Evolutionary conservation across 2,113 vertebrate genomes (phyloP).

Genomic region (Dromas ardeola): DNA sequence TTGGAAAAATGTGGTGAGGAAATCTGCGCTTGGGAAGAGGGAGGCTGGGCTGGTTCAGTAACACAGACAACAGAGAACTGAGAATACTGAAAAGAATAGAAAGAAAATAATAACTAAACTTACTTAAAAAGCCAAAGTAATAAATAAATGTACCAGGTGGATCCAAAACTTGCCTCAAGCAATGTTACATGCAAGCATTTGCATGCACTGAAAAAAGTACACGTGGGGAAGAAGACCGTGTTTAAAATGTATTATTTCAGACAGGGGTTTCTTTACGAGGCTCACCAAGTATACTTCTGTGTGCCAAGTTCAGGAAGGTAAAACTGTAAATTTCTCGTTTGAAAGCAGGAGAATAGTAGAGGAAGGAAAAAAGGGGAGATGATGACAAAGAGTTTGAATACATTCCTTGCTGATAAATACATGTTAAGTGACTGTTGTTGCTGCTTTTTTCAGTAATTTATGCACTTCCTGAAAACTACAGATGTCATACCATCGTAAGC

Average conservation of each 20-base stretch:
- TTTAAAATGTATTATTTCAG: neutral
- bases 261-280: neutral
- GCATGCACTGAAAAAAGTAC: neutral
- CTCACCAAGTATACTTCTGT: neutral
- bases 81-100: neutral
- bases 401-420: neutral
- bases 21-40: neutral
- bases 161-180: neutral
- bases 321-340: neutral
- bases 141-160: neutral
- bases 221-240: fast-evolving
- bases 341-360: neutral
- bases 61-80: neutral
- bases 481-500: neutral
- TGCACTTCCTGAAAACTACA: neutral
- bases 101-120: neutral
- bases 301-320: neutral
- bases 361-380: neutral
- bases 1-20: neutral
- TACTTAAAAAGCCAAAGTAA: neutral
- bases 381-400: neutral
- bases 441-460: neutral
- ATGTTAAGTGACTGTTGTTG: neutral
- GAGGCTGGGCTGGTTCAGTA: neutral
- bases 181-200: neutral